Percentiles rank a stretch among this genome's conserved stretches.
Evolutionary conservation across 2,113 vertebrate genomes (phyloP).

Genomic region (Pao palembangensis): DNA sequence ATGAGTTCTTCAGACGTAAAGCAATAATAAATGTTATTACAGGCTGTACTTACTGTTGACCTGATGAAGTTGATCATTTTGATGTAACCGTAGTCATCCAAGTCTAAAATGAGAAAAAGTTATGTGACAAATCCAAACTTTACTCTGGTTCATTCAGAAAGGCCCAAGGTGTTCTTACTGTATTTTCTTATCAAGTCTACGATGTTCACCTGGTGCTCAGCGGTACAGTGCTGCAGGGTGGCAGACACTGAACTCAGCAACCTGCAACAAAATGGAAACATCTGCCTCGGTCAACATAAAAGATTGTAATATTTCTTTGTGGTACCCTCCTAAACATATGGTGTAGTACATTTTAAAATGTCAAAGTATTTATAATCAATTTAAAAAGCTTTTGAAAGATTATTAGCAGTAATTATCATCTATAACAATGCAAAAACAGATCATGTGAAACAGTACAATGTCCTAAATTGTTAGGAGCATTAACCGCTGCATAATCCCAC

Average conservation of each 20-base stretch:
- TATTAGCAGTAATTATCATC: too few species aligned
- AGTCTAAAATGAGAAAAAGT: slow-evolving; percentile 66
- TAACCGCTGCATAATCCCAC: slow-evolving; percentile 55
- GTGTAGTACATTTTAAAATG: too few species aligned
- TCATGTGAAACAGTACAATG: too few species aligned
- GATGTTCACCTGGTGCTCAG: slow-evolving; percentile 80
- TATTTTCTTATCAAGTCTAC: slow-evolving; percentile 75
- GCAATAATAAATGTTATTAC: neutral
- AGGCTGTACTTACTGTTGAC: slow-evolving; percentile 71
- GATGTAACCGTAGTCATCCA: slow-evolving; percentile 93
- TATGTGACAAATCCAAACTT: neutral
- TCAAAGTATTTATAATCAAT: too few species aligned
- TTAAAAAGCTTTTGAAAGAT: too few species aligned
- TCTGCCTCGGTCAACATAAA: too few species aligned
- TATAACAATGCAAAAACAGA: too few species aligned
- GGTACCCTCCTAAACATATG: neutral
- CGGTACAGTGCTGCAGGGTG: slow-evolving; percentile 82
- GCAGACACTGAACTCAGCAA: slow-evolving; percentile 76
- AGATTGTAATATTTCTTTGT: neutral
- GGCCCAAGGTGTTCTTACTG: slow-evolving; percentile 64
- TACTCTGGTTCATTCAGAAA: neutral
- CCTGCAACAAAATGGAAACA: slow-evolving; percentile 57
- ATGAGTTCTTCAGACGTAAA: neutral
- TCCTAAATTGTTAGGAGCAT: neutral
- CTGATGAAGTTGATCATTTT: slow-evolving; percentile 95